These are phyloP conservation scores for Bubalus kerabau DNA, from an alignment of 2,113 vertebrate genomes.

Conservation along the genomic window DNA sequence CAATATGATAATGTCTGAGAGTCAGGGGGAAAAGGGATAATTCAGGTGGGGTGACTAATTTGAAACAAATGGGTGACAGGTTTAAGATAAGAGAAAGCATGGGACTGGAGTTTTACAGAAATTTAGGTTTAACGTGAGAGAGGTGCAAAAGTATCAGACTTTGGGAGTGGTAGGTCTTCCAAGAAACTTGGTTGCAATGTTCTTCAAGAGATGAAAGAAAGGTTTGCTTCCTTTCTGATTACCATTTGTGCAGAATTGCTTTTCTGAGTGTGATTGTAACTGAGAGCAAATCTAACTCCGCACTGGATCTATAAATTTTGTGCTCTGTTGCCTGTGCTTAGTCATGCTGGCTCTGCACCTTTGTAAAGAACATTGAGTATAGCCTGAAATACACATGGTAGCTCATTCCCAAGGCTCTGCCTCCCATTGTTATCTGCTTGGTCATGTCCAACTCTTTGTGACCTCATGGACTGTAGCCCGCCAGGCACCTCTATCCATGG, in stretches of 20 bases:
- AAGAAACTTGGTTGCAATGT: background rate
- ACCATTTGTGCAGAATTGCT: background rate
- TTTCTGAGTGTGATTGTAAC: background rate
- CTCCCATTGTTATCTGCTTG: background rate
- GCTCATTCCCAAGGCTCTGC: background rate
- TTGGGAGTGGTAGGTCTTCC: background rate
- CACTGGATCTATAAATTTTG: background rate
- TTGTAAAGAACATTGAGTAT: background rate
- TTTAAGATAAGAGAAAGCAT: background rate
- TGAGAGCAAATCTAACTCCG: background rate
- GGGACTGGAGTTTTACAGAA: background rate
- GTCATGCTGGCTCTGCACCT: background rate
- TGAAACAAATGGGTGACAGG: background rate
- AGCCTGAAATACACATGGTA: background rate
- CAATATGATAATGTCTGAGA: background rate
- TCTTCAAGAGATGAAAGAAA: background rate
- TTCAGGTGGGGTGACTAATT: background rate
- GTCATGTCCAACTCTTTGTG: background rate
- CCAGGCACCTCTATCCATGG: background rate
- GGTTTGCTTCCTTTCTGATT: background rate
- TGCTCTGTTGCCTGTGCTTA: background rate
- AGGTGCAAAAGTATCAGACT: background rate
- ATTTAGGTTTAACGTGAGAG: background rate
- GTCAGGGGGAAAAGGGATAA: background rate
- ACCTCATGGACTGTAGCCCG: background rate